Percentiles rank a stretch among this genome's conserved stretches.
These are phyloP conservation scores for Zeuzera pyrina DNA, from an alignment of 2,888 invertebrate genomes.

Conservation along the genomic window DNA sequence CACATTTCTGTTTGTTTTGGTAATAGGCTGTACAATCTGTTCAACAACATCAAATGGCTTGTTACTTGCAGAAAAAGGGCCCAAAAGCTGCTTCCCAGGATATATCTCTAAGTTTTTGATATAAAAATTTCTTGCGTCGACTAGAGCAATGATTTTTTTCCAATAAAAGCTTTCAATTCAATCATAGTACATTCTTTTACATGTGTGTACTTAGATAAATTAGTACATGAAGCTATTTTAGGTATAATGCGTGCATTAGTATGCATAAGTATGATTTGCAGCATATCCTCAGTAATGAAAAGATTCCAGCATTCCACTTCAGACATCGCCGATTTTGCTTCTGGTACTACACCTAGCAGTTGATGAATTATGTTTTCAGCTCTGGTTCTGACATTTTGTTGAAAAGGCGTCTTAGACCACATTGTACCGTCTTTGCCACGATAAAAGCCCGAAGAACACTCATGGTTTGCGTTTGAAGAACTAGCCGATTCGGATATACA, in stretches of 20 bases:
- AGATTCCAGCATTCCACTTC: constrained; percentile 4
- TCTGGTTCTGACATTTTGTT: constrained; percentile 2
- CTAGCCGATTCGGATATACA: too few relatives aligned
- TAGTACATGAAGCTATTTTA: constrained; percentile 1
- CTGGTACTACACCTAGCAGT: constrained; percentile 1
- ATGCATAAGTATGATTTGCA: too few relatives aligned
- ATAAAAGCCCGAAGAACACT: too few relatives aligned
- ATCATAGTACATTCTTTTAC: background rate
- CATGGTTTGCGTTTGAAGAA: too few relatives aligned
- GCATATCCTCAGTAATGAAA: constrained; percentile 2
- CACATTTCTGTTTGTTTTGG: constrained; percentile 8
- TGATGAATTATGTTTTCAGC: constrained; percentile 3
- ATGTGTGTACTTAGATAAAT: constrained; percentile 1
- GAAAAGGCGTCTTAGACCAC: constrained; percentile 3
- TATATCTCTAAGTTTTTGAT: constrained; percentile 6
- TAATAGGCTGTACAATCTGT: constrained; percentile 8
- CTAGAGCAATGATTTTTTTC: constrained; percentile 11
- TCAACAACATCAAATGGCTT: constrained; percentile 13
- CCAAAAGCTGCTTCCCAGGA: background rate
- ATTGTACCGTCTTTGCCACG: constrained; percentile 4
- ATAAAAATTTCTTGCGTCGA: constrained; percentile 8
- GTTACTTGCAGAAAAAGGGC: constrained; percentile 5
- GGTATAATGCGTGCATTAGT: background rate
- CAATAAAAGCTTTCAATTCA: constrained; percentile 9
- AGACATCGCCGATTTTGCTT: constrained; percentile 1